phyloP scores from a whole-genome alignment of 2,797 vertebrate species.

The Antennarius maculatus region DNA sequence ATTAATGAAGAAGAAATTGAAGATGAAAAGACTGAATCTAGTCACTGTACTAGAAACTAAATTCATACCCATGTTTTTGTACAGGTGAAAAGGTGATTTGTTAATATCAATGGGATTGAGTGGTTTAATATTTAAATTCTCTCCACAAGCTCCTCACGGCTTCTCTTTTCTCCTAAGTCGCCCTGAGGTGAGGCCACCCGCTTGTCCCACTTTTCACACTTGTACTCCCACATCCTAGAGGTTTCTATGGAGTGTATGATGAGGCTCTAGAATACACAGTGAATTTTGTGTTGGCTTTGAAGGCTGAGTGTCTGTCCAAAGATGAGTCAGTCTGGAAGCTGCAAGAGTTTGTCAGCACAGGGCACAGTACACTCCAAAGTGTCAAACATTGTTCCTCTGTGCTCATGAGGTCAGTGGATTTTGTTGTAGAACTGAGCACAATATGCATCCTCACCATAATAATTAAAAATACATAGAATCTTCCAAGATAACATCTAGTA shows the following conservation, averaged over 20 bases:
- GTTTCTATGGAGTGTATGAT: conserved; percentile 43
- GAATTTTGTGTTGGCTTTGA: conserved; percentile 40
- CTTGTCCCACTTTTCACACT: conserved; percentile 58
- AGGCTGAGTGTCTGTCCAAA: conserved; percentile 28
- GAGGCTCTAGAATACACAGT: conserved; percentile 31
- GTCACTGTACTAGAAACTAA: conserved; percentile 5
- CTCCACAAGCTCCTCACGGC: conserved; percentile 16
- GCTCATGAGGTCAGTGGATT: conserved; percentile 54
- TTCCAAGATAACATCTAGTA: neutral
- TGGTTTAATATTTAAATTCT: conserved; percentile 20
- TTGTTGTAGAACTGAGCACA: conserved; percentile 40
- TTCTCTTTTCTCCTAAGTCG: conserved; percentile 32
- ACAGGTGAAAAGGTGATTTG: conserved; percentile 20
- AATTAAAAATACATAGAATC: conserved; percentile 29
- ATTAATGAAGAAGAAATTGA: conserved; percentile 14
- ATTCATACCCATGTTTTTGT: conserved; percentile 14
- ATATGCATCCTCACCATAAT: conserved; percentile 8
- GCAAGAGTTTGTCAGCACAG: conserved; percentile 19
- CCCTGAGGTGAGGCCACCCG: conserved; percentile 60
- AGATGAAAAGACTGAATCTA: conserved; percentile 18
- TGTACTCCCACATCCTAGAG: conserved; percentile 28
- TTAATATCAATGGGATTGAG: conserved; percentile 8
- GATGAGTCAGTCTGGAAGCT: conserved; percentile 38
- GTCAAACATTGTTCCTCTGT: conserved; percentile 56
- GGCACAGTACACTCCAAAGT: conserved; percentile 19